phyloP scores from a whole-genome alignment of 2,888 invertebrate genomes.

The Chaetoderma sp. region DNA sequence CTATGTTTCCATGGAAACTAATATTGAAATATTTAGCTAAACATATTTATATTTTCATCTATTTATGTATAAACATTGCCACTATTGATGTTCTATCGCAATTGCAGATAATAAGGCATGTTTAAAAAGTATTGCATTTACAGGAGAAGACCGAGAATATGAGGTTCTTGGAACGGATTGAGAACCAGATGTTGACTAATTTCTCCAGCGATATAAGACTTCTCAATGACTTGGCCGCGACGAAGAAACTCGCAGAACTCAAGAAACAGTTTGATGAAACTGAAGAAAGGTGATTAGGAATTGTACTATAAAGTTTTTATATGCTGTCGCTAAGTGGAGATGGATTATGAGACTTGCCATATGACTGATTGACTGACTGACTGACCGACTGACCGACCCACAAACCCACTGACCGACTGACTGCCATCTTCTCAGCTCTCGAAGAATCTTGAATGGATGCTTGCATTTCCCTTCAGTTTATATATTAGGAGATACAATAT shows the following conservation, averaged over 20 bases:
- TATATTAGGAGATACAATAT: too few species aligned
- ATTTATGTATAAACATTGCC: too few species aligned
- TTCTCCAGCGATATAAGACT: slow-evolving; percentile 63
- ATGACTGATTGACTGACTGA: too few species aligned
- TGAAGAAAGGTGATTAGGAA: slow-evolving; percentile 58
- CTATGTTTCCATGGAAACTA: too few species aligned
- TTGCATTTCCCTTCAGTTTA: background rate
- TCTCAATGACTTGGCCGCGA: slow-evolving; percentile 63
- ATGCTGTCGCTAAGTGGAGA: background rate
- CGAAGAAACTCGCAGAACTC: slow-evolving; percentile 65
- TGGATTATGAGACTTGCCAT: too few species aligned
- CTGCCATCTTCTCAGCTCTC: background rate
- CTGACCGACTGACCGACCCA: background rate
- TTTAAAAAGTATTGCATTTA: background rate
- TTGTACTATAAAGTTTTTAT: too few species aligned
- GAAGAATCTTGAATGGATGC: background rate
- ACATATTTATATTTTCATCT: too few species aligned
- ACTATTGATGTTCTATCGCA: too few species aligned
- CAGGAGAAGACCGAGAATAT: slow-evolving; percentile 65
- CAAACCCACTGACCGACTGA: background rate
- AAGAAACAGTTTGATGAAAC: slow-evolving; percentile 69
- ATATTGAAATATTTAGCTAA: too few species aligned
- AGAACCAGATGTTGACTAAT: slow-evolving; percentile 59
- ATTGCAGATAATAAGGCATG: too few species aligned
- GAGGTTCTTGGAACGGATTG: slow-evolving; percentile 51